Conservation (phyloP, 2,797 vertebrate genomes). For the Mormyrops boulengeri region DNA sequence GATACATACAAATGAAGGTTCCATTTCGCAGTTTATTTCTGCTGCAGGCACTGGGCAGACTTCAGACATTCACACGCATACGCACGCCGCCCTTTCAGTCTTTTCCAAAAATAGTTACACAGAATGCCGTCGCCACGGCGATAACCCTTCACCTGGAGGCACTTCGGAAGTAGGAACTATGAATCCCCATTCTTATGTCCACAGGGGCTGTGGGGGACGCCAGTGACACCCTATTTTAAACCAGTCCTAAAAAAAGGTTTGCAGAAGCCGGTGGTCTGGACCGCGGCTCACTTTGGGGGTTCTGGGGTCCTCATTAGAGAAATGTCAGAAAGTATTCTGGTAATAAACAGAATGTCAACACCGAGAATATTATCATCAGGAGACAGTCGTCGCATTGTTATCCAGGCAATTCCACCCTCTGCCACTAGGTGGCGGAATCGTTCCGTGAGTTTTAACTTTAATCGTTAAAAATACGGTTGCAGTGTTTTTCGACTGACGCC, state of each 20-base stretch:
- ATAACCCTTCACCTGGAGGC: conserved; percentile 61
- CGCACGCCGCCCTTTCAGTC: conserved; percentile 18
- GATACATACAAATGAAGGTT: conserved; percentile 54
- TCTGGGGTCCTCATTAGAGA: neutral
- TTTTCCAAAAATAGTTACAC: conserved; percentile 41
- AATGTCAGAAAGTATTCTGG: neutral
- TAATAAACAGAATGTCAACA: neutral
- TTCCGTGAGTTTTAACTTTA: neutral
- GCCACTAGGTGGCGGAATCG: neutral
- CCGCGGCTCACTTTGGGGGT: neutral
- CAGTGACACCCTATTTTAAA: neutral
- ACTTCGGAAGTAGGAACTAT: conserved; percentile 23
- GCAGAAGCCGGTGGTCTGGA: neutral
- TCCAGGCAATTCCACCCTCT: neutral
- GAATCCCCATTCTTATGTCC: conserved; percentile 27
- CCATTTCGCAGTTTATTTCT: conserved; percentile 63
- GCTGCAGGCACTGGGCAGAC: conserved; percentile 62
- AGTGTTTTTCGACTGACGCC: neutral
- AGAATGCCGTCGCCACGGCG: conserved; percentile 61
- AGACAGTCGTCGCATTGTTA: neutral
- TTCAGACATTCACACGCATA: conserved; percentile 32
- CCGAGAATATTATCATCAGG: neutral
- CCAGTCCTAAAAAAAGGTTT: neutral
- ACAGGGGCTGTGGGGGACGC: neutral
- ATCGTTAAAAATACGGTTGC: neutral